Base-by-base conservation (phyloP, 1,140 invertebrate genomes). In the Melitaea cinxia region DNA sequence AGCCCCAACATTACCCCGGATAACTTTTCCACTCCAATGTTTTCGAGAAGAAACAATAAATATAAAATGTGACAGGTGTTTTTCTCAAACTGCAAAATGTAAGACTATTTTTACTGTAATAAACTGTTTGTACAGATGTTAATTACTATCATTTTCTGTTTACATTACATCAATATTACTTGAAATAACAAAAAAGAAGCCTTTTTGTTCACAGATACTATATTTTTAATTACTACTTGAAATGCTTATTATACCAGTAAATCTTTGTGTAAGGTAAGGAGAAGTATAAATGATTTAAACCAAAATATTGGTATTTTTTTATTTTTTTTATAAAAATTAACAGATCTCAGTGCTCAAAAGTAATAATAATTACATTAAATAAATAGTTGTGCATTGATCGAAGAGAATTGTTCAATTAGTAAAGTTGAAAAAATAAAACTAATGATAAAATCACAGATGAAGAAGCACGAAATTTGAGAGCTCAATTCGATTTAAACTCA, bases 341-440 rank as follows among this genome's bases (percentile, higher is more conserved):
- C 88, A 90, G 88, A 90, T 90, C 85, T 90, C 78, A 84, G 85
- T 90, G 85, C 83, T 83, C 77, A 85, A 83, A 76, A 83, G 75
- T 83, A 84, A 85, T 83, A 83, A 82, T 73, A 87, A 83, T 80
- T 80, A 88, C 58, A 84, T 80, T 84, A 88, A 88, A 86, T 88
- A 88, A 90, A 88, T 88, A 90, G 75, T 80, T 79, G 85, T 88
- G 84, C 84, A 86, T 83, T 83, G 74, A 78, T 84, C 80, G 77
- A 76, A 82, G 83, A 75, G 64, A 83, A 77, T 85, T 85, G 77
- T 85, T 88, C 77, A 85, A 82, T 73, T 80, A 30, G 65, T 58
- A 55, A 78, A 81, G 73, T 64, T 66, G 54, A 73, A 77, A 63
- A 79, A 77, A 75, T 77, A 78, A 83, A 80, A 80, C 80, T 78